Conservation (phyloP, 53 echinoderm and acorn worm genomes). For the Hippasteria phrygiana region DNA sequence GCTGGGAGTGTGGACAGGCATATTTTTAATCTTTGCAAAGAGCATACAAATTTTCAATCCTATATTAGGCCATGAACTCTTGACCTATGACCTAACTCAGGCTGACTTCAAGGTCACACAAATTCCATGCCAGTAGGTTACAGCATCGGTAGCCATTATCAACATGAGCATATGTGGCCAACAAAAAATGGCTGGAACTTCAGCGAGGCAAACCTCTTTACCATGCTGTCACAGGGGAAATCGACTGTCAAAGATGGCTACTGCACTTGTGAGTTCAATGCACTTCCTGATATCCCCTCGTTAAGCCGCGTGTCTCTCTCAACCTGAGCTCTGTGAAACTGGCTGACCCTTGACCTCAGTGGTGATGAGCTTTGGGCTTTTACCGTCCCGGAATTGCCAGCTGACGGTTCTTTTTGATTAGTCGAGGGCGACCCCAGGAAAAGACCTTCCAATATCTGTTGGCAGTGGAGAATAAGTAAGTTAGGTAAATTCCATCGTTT, state of each 20-base stretch:
- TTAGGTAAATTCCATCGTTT: too few species aligned
- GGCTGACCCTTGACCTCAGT: slow-evolving; percentile 48
- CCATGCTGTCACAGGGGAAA: background rate
- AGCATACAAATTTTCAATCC: too few species aligned
- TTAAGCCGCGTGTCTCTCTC: slow-evolving; percentile 22
- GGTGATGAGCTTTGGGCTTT: slow-evolving; percentile 11
- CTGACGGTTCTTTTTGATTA: background rate
- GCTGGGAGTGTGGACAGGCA: too few species aligned
- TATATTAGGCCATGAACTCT: too few species aligned
- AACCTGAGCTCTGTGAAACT: slow-evolving; percentile 23
- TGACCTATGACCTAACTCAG: too few species aligned
- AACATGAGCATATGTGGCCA: too few species aligned
- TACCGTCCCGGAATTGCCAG: slow-evolving; percentile 3
- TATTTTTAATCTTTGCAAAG: too few species aligned
- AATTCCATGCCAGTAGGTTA: too few species aligned
- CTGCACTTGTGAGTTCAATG: slow-evolving; percentile 9
- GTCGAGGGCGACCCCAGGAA: slow-evolving; percentile 60
- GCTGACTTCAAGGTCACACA: too few species aligned
- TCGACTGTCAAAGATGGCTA: background rate
- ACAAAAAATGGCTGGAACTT: too few species aligned
- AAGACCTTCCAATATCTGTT: slow-evolving; percentile 70
- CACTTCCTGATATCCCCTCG: slow-evolving; percentile 49
- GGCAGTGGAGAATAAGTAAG: background rate
- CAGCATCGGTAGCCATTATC: too few species aligned
- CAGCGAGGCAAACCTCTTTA: too few species aligned